These are phyloP conservation scores for Laupala kohalensis DNA, from an alignment of 1,140 invertebrate genomes.

Conservation along the genomic window DNA sequence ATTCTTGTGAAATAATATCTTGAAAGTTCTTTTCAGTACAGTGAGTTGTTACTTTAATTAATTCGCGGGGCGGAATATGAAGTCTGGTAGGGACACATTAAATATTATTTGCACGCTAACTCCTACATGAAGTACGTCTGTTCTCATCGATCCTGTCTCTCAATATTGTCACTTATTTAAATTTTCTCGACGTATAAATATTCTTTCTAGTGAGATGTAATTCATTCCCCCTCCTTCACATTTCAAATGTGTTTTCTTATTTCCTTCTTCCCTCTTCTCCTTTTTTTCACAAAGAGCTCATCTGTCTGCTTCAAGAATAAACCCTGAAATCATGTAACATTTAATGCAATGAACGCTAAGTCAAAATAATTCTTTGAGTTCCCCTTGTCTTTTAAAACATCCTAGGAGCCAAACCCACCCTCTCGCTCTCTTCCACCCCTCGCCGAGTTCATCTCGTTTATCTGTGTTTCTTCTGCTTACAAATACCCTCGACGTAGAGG, in stretches of 20 bases:
- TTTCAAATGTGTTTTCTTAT: not conserved
- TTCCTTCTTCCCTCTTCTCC: not conserved
- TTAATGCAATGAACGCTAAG: slow-evolving; percentile 14
- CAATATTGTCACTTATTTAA: too few species aligned
- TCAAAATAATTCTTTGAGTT: slow-evolving; percentile 14
- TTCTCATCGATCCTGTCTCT: too few species aligned
- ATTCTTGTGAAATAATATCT: too few species aligned
- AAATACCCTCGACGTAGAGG: not conserved
- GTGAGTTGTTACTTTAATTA: too few species aligned
- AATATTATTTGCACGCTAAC: too few species aligned
- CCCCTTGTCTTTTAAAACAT: slow-evolving; percentile 8
- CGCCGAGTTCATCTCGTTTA: slow-evolving; percentile 9
- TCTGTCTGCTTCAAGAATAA: slow-evolving; percentile 7
- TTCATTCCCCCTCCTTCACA: slow-evolving; percentile 5
- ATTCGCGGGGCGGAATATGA: too few species aligned
- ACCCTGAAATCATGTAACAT: slow-evolving; percentile 11
- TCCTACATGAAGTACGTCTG: too few species aligned
- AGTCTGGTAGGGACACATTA: too few species aligned
- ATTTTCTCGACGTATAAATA: slow-evolving; percentile 2
- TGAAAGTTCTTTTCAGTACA: too few species aligned
- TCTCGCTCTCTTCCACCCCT: not conserved
- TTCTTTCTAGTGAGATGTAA: slow-evolving; percentile 7
- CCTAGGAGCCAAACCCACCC: not conserved
- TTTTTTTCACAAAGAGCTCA: slow-evolving; percentile 2
- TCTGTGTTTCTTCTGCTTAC: slow-evolving; percentile 1